Evolutionary conservation across 2,797 vertebrate genomes (phyloP), one percentile per base, ranked within the genome.

Genomic region (Chloroceryle amazona): DNA sequence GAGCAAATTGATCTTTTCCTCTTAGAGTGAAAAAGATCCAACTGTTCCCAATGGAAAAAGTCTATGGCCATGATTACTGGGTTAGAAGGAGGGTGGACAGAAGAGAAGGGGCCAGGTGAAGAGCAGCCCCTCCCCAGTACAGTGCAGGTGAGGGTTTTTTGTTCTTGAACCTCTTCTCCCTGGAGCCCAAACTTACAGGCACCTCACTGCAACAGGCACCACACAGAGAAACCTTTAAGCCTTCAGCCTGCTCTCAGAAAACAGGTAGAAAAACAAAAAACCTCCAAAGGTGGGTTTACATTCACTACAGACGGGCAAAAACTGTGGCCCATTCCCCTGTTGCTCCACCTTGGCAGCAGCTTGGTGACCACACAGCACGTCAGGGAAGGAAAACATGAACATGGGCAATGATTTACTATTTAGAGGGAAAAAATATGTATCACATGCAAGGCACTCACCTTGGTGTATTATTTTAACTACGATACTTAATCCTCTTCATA

Each of bases 381-480:
- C 0, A 0, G 37, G 51, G 29, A 79, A 62, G 21, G 57, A 62
- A 81, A 63, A 75, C 49, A 9, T 1, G 20, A 62, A 10, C 2
- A 1, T 5, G 33, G 35, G 78, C 51, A 81, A 66, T 63, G 63
- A 78, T 68, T 89, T 86, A 89, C 81, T 76, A 10, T 46, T 85
- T 74, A 82, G 33, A 78, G 17, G 28, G 9, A 74, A 80, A 54
- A 93, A 95, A 35, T 7, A 52, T 2, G 18, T 62, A 51, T 52
- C 62, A 16, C 42, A 46, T 39, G 66, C 19, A 22, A 88, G 65
- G 65, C 26, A 0, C 87, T 86, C 93, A 82, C 90, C 93, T 78
- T 86, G 52, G 13, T 42, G 66, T 75, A 31, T 78, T 84, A 92
- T 60, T 95, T 97, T 97, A 97, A 97, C 98, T 86, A 67, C 23